These are phyloP conservation scores for Mormyrus hasselquistii DNA, from an alignment of 2,797 vertebrate genomes.

Conservation along the genomic window DNA sequence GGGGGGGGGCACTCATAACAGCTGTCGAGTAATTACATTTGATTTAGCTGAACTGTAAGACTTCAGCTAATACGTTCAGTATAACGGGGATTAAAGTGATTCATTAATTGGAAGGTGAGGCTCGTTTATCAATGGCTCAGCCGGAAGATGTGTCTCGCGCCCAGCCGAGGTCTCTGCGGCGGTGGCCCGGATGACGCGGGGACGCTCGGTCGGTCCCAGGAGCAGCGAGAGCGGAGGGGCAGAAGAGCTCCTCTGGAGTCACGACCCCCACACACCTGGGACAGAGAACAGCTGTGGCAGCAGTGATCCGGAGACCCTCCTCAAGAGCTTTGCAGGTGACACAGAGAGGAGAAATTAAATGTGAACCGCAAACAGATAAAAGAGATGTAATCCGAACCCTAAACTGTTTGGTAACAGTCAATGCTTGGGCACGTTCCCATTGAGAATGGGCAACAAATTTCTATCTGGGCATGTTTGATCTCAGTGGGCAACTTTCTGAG, in stretches of 20 bases:
- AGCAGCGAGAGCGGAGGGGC: conserved; percentile 36
- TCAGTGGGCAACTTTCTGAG: not conserved
- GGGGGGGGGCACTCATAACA: not conserved
- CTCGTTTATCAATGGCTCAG: not conserved
- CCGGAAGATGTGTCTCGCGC: not conserved
- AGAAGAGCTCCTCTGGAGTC: conserved; percentile 16
- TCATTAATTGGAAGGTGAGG: not conserved
- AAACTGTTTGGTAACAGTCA: not conserved
- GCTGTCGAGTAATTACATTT: not conserved
- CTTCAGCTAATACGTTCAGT: not conserved
- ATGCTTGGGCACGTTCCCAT: not conserved
- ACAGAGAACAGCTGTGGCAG: not conserved
- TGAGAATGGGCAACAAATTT: not conserved
- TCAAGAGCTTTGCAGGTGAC: conserved; percentile 37
- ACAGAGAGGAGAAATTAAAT: not conserved
- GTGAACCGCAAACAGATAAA: not conserved
- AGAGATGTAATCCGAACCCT: not conserved
- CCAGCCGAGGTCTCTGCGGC: conserved; percentile 35
- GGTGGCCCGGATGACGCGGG: conserved; percentile 35
- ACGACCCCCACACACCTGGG: not conserved
- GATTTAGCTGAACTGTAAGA: not conserved
- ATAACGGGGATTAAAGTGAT: not conserved
- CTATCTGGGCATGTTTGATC: not conserved
- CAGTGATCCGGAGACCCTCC: conserved; percentile 30
- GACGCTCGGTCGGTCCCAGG: not conserved